Evolutionary conservation across 1,140 invertebrate species (phyloP).

Genomic region (Drosophila subpulchrella): DNA sequence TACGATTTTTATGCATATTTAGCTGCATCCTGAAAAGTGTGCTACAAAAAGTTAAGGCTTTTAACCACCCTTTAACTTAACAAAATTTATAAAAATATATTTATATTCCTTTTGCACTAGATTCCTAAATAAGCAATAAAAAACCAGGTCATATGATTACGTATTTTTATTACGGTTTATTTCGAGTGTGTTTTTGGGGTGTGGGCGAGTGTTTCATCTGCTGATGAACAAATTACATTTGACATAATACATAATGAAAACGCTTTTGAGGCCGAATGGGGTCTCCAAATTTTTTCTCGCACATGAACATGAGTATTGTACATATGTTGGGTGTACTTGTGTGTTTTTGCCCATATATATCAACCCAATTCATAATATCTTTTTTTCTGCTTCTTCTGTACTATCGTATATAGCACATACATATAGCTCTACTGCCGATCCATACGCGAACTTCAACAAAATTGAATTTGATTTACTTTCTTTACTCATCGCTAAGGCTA

Average conservation of each 20-base stretch:
- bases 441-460: conserved; percentile 28
- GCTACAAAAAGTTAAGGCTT: neutral
- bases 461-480: conserved; percentile 30
- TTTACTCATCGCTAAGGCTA: conserved; percentile 23
- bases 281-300: conserved; percentile 1
- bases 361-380: conserved; percentile 1
- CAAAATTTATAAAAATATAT: too few species aligned
- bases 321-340: conserved; percentile 42
- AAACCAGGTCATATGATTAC: conserved; percentile 17
- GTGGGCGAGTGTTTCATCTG: conserved; percentile 44
- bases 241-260: conserved; percentile 49
- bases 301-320: conserved; percentile 53
- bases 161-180: conserved; percentile 53
- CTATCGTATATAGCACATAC: conserved; percentile 8
- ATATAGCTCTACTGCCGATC: conserved; percentile 15
- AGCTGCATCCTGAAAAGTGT: neutral
- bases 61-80: too few species aligned
- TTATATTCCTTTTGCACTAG: too few species aligned
- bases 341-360: conserved; percentile 7
- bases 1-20: too few species aligned
- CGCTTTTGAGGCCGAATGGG: conserved; percentile 22
- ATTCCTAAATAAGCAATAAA: neutral
- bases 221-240: conserved; percentile 52
- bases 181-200: conserved; percentile 44
- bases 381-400: neutral